Evolutionary conservation across 2,888 invertebrate species (phyloP).

Genomic region (Temnothorax rugatulus): DNA sequence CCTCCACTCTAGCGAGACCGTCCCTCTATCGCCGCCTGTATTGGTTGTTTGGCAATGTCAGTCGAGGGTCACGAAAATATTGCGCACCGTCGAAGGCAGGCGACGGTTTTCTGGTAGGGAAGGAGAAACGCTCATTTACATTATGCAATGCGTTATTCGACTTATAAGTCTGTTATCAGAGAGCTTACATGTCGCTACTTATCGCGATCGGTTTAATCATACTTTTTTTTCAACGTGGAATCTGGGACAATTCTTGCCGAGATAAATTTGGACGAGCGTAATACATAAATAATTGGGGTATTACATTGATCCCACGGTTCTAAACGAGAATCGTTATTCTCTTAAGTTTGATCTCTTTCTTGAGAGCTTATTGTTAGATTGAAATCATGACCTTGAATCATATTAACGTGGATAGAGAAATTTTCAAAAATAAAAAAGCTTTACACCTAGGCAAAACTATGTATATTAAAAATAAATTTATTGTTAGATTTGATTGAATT

Average conservation of each 20-base stretch:
- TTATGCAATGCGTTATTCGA: slow-evolving; percentile 32
- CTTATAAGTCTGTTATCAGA: background rate
- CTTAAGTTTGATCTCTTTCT: background rate
- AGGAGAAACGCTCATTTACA: slow-evolving; percentile 17
- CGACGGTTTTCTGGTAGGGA: slow-evolving; percentile 22
- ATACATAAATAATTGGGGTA: background rate
- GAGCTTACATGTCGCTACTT: background rate
- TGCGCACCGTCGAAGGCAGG: slow-evolving; percentile 65
- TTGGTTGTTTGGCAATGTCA: slow-evolving; percentile 83
- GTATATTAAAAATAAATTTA: background rate
- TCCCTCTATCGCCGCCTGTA: slow-evolving; percentile 76
- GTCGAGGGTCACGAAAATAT: slow-evolving; percentile 80
- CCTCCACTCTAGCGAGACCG: slow-evolving; percentile 75
- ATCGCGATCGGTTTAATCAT: background rate
- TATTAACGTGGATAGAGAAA: background rate
- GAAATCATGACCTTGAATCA: background rate
- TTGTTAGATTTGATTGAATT: background rate
- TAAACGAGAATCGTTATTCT: background rate
- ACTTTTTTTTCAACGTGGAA: background rate
- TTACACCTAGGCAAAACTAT: background rate
- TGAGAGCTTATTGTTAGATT: background rate
- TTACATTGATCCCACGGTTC: background rate
- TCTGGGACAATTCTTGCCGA: background rate
- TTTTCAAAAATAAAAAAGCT: background rate
- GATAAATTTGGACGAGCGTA: background rate